phyloP scores from a whole-genome alignment of 2,113 vertebrate genomes.

The Tupaia tana region DNA sequence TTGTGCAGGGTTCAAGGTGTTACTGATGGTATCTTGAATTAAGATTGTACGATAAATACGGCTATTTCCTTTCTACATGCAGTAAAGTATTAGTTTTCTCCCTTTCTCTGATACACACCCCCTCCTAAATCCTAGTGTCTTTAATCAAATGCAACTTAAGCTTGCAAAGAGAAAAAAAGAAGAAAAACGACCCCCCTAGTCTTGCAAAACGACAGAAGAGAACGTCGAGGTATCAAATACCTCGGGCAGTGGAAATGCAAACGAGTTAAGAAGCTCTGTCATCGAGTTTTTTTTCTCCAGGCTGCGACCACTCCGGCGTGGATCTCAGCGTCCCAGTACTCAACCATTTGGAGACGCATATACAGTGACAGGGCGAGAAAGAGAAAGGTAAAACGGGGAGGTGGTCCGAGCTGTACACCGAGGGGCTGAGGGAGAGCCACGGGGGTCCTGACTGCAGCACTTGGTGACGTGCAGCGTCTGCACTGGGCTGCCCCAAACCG shows the following conservation, averaged over 20 bases:
- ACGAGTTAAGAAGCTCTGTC: background rate
- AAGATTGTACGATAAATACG: background rate
- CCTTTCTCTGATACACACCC: background rate
- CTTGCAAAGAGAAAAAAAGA: background rate
- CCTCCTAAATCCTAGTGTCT: background rate
- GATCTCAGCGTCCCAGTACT: background rate
- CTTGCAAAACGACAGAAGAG: background rate
- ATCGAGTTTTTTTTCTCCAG: background rate
- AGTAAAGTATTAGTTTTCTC: background rate
- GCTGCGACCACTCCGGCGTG: background rate
- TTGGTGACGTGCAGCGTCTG: accelerated
- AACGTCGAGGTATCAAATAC: background rate
- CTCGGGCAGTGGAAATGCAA: background rate
- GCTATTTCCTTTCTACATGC: background rate
- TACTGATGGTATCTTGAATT: background rate
- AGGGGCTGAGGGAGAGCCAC: background rate
- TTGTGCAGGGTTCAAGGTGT: background rate
- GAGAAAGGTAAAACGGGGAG: background rate
- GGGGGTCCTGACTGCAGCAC: background rate
- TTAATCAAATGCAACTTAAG: conserved; percentile 5
- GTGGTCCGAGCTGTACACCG: background rate
- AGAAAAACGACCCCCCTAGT: background rate
- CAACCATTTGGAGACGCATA: background rate
- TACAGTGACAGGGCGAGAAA: background rate
- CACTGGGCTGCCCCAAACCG: accelerated